Base-by-base conservation (phyloP, 2,113 vertebrate species). In the Lamprologus tigripictilis region DNA sequence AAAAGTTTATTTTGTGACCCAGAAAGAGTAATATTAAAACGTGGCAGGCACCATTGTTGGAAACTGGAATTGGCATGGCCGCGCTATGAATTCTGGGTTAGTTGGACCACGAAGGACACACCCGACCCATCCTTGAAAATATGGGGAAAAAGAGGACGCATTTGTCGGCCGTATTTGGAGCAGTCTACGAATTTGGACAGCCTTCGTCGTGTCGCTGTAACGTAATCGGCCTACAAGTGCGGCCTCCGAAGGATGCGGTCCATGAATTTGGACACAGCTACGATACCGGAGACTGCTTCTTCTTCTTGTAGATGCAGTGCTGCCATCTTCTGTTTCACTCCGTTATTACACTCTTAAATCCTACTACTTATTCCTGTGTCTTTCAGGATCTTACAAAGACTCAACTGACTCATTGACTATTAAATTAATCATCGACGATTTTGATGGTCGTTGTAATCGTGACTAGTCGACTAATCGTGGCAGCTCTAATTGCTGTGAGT, bases 361-460 rank as follows among this genome's bases (percentile, higher is more conserved):
- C 0, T 57, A 26, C 21, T 14, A 57, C 54, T 26, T 14, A 57
- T 57, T 57, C 21, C 54, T 5, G 12, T 2, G 1, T 57, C 54
- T 57, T 57, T 57, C 23, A 57, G 54, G 54, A 57, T 57, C 23
- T 57, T 57, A 28, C 12, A 28, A 8, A 28, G 54, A 2, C 54
- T 57, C 54, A 57, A 57, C 23, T 57, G 12, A 26, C 54, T 57
- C 23, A 3, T 26, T 57, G 54, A 57, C 4, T 57, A 57, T 57
- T 57, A 57, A 57, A 57, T 3, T 26, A 57, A 57, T 57, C 1
- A 4, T 57, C 23, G 1, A 26, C 23, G 1, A 57, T 57, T 57
- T 57, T 57, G 54, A 26, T 1, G 11, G 1, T 55, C 2, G 3
- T 14, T 2, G 3, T 57, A 57, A 57, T 57, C 0, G 54, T 57